A percentile compares a stretch with the other conserved stretches of the same genome.
Conservation (phyloP, 64 coral and sea anemone species). For the Stichodactyla helianthus region DNA sequence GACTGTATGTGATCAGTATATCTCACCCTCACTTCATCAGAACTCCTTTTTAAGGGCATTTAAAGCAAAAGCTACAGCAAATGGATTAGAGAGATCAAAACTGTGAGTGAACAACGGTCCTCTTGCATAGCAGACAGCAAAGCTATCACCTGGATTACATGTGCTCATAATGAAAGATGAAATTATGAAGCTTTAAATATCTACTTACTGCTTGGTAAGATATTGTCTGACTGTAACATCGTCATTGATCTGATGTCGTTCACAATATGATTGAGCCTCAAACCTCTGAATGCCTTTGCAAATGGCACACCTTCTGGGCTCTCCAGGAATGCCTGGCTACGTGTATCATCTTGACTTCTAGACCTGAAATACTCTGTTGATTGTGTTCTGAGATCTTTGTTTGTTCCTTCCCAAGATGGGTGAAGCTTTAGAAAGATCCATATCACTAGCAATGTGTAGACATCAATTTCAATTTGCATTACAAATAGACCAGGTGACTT, state of each 20-base stretch:
- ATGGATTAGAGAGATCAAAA: too few species aligned
- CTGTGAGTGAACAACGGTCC: too few species aligned
- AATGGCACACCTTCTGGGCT: constrained; percentile 61
- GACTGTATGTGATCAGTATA: too few species aligned
- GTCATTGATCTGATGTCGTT: constrained; percentile 75
- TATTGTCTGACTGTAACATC: constrained; percentile 69
- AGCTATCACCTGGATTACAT: too few species aligned
- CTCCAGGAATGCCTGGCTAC: constrained; percentile 56
- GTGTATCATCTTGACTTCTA: constrained; percentile 6
- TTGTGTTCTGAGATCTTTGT: constrained; percentile 76
- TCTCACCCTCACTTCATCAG: too few species aligned
- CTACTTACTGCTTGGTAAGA: constrained; percentile 76
- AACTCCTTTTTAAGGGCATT: too few species aligned
- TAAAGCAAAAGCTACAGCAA: too few species aligned
- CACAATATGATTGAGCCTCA: constrained; percentile 92
- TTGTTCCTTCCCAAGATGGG: constrained; percentile 54
- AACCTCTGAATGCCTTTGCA: constrained; percentile 53
- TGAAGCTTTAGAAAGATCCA: constrained; percentile 86
- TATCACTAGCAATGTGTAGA: constrained; percentile 88
- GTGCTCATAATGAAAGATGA: background rate
- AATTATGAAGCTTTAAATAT: background rate
- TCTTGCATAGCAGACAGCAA: too few species aligned
- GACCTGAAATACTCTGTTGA: constrained; percentile 60
- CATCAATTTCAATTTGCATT: constrained; percentile 98
- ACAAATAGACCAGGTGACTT: constrained; percentile 88